Evolutionary conservation across 1,140 invertebrate species (phyloP), one percentile per base, ranked within the genome.

Genomic region (Orchesella cincta): DNA sequence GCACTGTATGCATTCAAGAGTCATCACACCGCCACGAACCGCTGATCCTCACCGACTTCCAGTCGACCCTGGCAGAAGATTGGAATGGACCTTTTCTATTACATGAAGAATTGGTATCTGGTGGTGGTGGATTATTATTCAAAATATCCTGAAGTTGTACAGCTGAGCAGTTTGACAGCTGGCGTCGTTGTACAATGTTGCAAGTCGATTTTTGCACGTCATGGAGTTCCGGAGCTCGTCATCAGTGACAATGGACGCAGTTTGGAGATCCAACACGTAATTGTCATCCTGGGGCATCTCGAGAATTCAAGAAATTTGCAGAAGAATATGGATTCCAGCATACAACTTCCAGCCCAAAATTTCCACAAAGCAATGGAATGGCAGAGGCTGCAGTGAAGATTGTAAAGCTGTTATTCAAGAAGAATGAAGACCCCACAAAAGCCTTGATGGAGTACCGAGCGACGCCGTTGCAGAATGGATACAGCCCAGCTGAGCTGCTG

Each of bases 1-100:
- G 67, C 31, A 1, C 8, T 28, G 34, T 71, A 5, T 71, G 57
- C 8, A 29, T 64, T 12, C 12, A 51, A n/a, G 57, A 64, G 82
- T 71, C 64, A 72, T 80, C 75, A 26, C 83, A 84, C 75, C 28
- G 70, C 23, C 84, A 85, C 81, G 83, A 35, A 18, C 26, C 75
- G 5, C 75, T 76, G 1, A 76, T 67, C 23, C 75, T 57, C 1
- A 52, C 62, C 14, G 67, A 72, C 1, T 77, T 77, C 26, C 70
- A 35, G 23, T 16, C 36, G 76, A 26, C 76, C 76, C 2, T 77
- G 76, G 76, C 36, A 73, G 70, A 31, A 36, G 18, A 67, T 77
- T 3, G 67, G 5, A 36, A 74, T 74, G 52, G 76, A 77, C 52
- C 39, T 77, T 23, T 74, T 51, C 36, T 29, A 77, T 14, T 51